These are phyloP conservation scores for Orbicella faveolata DNA, from an alignment of 64 coral and sea anemone species.

Conservation along the genomic window DNA sequence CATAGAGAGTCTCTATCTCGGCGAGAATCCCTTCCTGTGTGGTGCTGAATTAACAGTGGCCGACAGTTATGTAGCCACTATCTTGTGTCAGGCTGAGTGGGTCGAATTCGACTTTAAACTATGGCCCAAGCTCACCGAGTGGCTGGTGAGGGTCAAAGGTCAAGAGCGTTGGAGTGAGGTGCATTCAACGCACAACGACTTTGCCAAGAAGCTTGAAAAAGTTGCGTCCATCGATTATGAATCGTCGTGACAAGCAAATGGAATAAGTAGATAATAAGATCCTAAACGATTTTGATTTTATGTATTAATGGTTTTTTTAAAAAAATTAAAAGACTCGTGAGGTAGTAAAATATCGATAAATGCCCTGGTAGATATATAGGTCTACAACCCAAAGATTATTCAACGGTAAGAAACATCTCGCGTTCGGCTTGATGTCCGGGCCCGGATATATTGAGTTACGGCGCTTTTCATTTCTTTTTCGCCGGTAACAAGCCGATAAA, in stretches of 20 bases:
- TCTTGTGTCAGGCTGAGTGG: slow-evolving; percentile 74
- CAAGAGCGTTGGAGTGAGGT: slow-evolving; percentile 57
- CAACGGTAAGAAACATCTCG: too few relatives aligned
- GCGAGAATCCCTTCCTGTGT: slow-evolving; percentile 57
- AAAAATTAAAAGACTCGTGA: too few relatives aligned
- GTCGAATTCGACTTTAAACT: slow-evolving; percentile 64
- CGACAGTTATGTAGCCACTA: slow-evolving; percentile 76
- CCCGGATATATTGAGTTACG: too few relatives aligned
- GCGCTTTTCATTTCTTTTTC: too few relatives aligned
- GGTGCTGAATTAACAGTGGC: slow-evolving; percentile 70
- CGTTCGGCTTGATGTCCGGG: too few relatives aligned
- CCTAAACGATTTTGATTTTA: too few relatives aligned
- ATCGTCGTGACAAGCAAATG: neutral
- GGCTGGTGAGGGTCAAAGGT: slow-evolving; percentile 72
- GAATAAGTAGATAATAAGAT: neutral
- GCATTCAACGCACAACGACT: slow-evolving; percentile 54
- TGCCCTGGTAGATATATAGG: too few relatives aligned
- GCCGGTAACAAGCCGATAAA: too few relatives aligned
- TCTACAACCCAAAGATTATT: too few relatives aligned
- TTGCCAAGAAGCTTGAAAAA: slow-evolving; percentile 64
- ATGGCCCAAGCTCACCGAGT: slow-evolving; percentile 64
- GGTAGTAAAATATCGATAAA: too few relatives aligned
- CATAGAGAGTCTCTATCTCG: slow-evolving; percentile 65
- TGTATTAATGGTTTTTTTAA: too few relatives aligned
- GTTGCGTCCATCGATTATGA: neutral